A percentile compares a stretch with the other conserved stretches of the same genome.
These are phyloP conservation scores for Drosophila anceps DNA, from an alignment of 2,888 invertebrate genomes.

Conservation along the genomic window DNA sequence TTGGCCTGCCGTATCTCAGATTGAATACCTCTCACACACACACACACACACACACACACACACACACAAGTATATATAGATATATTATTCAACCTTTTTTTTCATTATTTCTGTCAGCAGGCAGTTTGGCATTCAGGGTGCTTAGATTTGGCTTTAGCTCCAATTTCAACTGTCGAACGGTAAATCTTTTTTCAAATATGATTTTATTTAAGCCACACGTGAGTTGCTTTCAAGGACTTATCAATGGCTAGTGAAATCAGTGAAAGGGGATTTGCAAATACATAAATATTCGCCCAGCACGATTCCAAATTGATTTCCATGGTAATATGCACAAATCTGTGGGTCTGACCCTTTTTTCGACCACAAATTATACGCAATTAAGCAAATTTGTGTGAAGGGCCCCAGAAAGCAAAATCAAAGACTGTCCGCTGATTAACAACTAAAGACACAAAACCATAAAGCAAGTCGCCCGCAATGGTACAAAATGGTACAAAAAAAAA, in stretches of 20 bases:
- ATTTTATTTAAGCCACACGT: constrained; percentile 67
- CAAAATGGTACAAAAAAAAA: neutral
- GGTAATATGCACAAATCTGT: constrained; percentile 35
- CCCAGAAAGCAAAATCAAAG: constrained; percentile 58
- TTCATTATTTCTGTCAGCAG: constrained; percentile 42
- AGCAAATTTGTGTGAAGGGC: constrained; percentile 76
- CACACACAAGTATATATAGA: constrained; percentile 1
- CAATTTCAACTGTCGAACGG: constrained; percentile 52
- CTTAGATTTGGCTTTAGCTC: constrained; percentile 46
- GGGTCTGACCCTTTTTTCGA: constrained; percentile 40
- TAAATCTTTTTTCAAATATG: constrained; percentile 48
- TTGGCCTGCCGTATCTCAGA: constrained; percentile 39
- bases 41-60: constrained; percentile 7
- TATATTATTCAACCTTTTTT: constrained; percentile 27
- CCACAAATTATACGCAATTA: constrained; percentile 81
- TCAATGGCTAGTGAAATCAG: constrained; percentile 17
- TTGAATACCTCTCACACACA: constrained; percentile 50
- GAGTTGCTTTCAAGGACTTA: constrained; percentile 53
- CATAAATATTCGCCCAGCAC: neutral
- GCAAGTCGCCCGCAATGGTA: constrained; percentile 24
- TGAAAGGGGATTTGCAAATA: constrained; percentile 17
- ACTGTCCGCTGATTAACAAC: constrained; percentile 69
- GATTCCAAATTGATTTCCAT: constrained; percentile 61
- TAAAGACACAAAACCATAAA: constrained; percentile 60
- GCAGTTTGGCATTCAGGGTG: constrained; percentile 39